phyloP scores from a whole-genome alignment of 2,888 invertebrate genomes.

The Xanthia icteritia region DNA sequence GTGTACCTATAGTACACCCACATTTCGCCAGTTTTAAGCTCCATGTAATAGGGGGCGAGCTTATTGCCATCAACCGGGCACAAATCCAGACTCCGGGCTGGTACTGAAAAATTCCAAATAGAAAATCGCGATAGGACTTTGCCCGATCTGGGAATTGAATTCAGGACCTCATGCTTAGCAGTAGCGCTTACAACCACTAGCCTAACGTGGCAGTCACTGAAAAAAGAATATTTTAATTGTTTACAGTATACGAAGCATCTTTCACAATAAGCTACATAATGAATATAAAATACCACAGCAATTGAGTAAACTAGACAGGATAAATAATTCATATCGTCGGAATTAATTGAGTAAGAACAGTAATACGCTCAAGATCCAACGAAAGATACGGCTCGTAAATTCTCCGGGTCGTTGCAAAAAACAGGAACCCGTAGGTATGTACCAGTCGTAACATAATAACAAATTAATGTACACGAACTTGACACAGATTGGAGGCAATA shows the following conservation, averaged over 20 bases:
- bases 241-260: neutral
- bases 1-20: too few relatives aligned
- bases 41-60: too few relatives aligned
- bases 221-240: neutral
- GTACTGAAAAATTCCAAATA: too few relatives aligned
- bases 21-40: too few relatives aligned
- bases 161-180: too few relatives aligned
- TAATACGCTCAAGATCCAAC: slow-evolving; percentile 36
- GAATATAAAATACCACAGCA: neutral
- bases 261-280: slow-evolving; percentile 33
- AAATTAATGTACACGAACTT: slow-evolving; percentile 67
- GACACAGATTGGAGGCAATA: slow-evolving; percentile 68
- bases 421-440: slow-evolving; percentile 35
- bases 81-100: too few relatives aligned
- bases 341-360: slow-evolving; percentile 48
- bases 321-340: slow-evolving; percentile 31
- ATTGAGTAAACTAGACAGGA: slow-evolving; percentile 24
- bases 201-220: too few relatives aligned
- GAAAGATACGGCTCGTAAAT: slow-evolving; percentile 40
- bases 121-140: too few relatives aligned
- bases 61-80: too few relatives aligned
- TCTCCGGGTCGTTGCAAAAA: slow-evolving; percentile 46
- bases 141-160: too few relatives aligned
- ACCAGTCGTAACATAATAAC: slow-evolving; percentile 35
- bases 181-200: too few relatives aligned